A percentile compares a stretch with the other conserved stretches of the same genome.
These are phyloP conservation scores for Myotis lucifugus DNA, from an alignment of 2,113 vertebrate genomes.

Conservation along the genomic window DNA sequence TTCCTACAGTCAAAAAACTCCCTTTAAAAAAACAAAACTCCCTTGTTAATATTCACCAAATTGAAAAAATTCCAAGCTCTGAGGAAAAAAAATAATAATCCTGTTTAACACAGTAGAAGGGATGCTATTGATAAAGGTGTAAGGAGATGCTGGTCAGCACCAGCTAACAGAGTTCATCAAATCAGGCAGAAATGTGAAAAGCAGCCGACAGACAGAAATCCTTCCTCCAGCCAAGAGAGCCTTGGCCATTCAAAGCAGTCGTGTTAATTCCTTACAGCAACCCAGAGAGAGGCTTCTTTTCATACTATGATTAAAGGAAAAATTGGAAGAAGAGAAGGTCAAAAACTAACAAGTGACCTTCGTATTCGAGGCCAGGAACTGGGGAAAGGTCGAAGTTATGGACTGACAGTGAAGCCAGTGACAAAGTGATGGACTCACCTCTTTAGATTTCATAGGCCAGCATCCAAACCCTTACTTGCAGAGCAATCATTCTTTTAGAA, in stretches of 20 bases:
- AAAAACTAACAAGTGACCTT: neutral
- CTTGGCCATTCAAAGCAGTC: conserved; percentile 74
- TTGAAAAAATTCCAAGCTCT: conserved; percentile 67
- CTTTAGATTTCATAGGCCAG: neutral
- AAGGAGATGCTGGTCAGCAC: conserved; percentile 73
- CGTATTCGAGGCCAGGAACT: neutral
- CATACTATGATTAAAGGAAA: conserved; percentile 62
- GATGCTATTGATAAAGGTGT: conserved; percentile 73
- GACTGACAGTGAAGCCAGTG: neutral
- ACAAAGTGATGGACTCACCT: neutral
- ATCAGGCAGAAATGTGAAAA: conserved; percentile 75
- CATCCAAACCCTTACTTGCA: neutral
- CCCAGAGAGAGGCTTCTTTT: conserved; percentile 65
- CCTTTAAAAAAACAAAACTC: neutral
- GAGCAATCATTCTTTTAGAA: neutral
- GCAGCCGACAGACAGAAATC: conserved; percentile 66
- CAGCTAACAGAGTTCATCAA: conserved; percentile 74
- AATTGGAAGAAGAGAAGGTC: neutral
- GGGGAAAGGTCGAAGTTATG: neutral
- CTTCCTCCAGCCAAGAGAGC: neutral
- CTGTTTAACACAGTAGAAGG: conserved; percentile 72
- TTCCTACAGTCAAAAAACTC: conserved; percentile 47
- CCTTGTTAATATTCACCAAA: conserved; percentile 75
- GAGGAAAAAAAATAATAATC: conserved; percentile 68
- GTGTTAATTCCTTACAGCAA: conserved; percentile 27